Conservation (phyloP, 2,797 vertebrate genomes). For the Taeniopygia guttata region DNA sequence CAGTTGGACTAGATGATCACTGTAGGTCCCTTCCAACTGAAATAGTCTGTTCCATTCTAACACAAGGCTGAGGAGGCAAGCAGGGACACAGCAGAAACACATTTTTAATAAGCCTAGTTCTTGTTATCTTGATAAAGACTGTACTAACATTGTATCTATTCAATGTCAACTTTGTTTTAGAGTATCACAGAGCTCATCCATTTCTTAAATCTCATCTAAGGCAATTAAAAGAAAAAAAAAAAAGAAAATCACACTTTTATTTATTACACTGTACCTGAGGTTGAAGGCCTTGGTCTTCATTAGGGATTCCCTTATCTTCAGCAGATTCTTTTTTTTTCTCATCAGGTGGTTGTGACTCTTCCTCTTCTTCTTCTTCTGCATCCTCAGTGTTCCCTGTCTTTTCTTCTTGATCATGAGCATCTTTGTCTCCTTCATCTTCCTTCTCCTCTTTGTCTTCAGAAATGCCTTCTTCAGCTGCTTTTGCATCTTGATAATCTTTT, state of each 20-base stretch:
- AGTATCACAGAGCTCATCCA: background rate
- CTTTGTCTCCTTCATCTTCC: constrained; percentile 68
- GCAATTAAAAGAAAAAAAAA: background rate
- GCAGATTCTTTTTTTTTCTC: constrained; percentile 43
- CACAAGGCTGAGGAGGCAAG: background rate
- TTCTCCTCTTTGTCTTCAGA: constrained; percentile 64
- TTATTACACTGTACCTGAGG: constrained; percentile 80
- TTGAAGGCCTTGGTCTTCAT: constrained; percentile 76
- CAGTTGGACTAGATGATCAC: background rate
- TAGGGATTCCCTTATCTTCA: constrained; percentile 60
- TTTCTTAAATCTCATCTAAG: background rate
- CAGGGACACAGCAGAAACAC: constrained; percentile 46
- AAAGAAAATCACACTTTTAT: background rate
- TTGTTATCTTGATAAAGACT: background rate
- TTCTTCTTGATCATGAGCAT: constrained; percentile 53
- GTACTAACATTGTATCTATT: background rate
- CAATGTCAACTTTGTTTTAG: background rate
- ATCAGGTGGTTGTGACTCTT: constrained; percentile 52
- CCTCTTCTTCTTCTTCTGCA: constrained; percentile 6
- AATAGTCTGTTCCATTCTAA: background rate
- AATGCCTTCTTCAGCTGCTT: constrained; percentile 64
- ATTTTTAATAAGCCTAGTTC: background rate
- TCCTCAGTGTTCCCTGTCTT: constrained; percentile 37
- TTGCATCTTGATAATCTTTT: constrained; percentile 57
- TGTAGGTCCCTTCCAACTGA: background rate